These are phyloP conservation scores for Eristalis tenax DNA, from an alignment of 2,888 invertebrate genomes.

Conservation along the genomic window DNA sequence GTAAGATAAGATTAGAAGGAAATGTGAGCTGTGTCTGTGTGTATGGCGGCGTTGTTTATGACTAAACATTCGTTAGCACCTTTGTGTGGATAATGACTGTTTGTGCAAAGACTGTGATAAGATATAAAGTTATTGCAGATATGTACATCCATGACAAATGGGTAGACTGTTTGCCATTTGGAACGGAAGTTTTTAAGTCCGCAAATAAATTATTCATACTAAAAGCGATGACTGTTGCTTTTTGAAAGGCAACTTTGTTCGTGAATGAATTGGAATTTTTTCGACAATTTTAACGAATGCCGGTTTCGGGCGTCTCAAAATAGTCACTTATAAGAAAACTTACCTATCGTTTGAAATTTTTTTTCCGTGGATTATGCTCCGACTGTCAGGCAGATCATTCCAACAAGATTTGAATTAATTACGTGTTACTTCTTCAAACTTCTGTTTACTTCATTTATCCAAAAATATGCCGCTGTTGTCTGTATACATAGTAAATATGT, in stretches of 20 bases:
- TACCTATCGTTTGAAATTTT: slow-evolving; percentile 31
- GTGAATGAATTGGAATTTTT: too few species aligned
- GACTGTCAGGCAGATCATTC: background rate
- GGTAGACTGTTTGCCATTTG: background rate
- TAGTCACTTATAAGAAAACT: background rate
- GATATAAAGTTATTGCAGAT: slow-evolving; percentile 41
- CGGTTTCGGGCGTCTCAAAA: background rate
- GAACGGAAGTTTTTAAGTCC: slow-evolving; percentile 19
- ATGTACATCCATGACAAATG: slow-evolving; percentile 15
- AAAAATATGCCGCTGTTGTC: background rate
- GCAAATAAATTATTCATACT: background rate
- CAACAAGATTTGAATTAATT: slow-evolving; percentile 19
- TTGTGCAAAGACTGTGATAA: slow-evolving; percentile 45
- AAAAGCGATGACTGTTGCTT: background rate
- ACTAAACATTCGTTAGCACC: slow-evolving; percentile 45
- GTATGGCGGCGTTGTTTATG: slow-evolving; percentile 11
- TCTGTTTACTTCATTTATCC: background rate
- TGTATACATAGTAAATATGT: background rate
- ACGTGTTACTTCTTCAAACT: background rate
- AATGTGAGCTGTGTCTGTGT: background rate
- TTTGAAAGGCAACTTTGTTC: too few species aligned
- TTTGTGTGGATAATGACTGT: slow-evolving; percentile 16
- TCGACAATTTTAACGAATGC: too few species aligned
- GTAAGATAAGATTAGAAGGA: slow-evolving; percentile 54
- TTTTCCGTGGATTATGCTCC: slow-evolving; percentile 7